phyloP scores from a whole-genome alignment of 2,888 invertebrate genomes.

The Amphipyra tragopoginis region DNA sequence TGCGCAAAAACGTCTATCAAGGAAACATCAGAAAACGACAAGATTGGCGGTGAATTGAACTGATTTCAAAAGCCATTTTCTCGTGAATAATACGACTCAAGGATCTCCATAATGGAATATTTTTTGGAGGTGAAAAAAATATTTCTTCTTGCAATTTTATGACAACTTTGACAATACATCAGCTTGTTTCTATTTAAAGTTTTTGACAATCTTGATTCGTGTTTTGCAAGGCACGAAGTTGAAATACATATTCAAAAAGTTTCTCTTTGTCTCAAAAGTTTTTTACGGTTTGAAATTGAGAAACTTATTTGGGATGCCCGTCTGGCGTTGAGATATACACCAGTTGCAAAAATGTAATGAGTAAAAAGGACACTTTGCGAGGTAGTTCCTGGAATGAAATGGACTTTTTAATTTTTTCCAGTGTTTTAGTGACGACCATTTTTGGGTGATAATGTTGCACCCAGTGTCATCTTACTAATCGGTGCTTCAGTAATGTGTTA shows the following conservation, averaged over 20 bases:
- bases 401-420: too few relatives aligned
- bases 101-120: conserved; percentile 1
- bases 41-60: background rate
- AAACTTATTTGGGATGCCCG: conserved; percentile 35
- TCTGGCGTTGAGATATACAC: conserved; percentile 15
- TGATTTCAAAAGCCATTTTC: conserved; percentile 4
- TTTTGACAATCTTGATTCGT: conserved; percentile 43
- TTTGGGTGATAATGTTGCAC: too few relatives aligned
- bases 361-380: background rate
- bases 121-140: conserved; percentile 8
- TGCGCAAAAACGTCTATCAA: background rate
- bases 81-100: conserved; percentile 1
- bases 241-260: conserved; percentile 30
- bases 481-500: too few relatives aligned
- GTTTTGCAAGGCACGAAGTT: conserved; percentile 35
- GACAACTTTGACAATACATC: conserved; percentile 32
- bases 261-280: conserved; percentile 36
- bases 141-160: conserved; percentile 3
- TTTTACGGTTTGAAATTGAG: conserved; percentile 42
- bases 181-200: conserved; percentile 30
- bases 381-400: too few relatives aligned
- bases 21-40: background rate
- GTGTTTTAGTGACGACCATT: too few relatives aligned
- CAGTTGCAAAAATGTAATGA: conserved; percentile 15
- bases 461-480: too few relatives aligned